Conservation (phyloP, 2,797 vertebrate species). For the Peromyscus eremicus region DNA sequence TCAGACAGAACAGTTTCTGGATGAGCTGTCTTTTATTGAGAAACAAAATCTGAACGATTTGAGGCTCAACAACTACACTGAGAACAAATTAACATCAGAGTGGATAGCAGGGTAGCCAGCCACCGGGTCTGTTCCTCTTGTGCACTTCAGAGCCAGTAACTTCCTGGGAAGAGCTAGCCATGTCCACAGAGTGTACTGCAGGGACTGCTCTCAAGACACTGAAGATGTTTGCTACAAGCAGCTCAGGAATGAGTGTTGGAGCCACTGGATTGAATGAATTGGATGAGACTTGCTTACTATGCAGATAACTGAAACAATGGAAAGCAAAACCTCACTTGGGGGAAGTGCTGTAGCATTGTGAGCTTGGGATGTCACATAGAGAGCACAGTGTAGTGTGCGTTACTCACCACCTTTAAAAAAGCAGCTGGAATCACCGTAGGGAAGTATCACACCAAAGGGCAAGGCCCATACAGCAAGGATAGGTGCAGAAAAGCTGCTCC, state of each 20-base stretch:
- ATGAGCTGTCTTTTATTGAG: background rate
- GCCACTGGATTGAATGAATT: background rate
- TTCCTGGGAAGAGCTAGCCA: background rate
- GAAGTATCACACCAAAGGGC: background rate
- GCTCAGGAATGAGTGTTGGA: background rate
- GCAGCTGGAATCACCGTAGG: background rate
- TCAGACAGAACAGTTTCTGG: background rate
- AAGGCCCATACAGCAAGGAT: background rate
- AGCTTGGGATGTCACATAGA: background rate
- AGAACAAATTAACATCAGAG: background rate
- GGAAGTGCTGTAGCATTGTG: background rate
- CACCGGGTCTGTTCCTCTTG: rapidly evolving
- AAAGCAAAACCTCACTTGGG: background rate
- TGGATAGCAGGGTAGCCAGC: background rate
- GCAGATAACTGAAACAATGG: background rate
- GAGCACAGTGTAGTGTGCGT: background rate
- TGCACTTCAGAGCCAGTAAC: background rate
- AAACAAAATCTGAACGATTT: background rate
- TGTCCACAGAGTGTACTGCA: background rate
- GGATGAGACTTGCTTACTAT: background rate
- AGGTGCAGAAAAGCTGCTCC: background rate
- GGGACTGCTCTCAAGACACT: background rate
- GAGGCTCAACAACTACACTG: background rate
- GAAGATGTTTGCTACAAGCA: background rate
- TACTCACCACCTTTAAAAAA: background rate